These are phyloP conservation scores for Heloderma charlesbogerti DNA, from an alignment of 2,113 vertebrate genomes.

Conservation along the genomic window DNA sequence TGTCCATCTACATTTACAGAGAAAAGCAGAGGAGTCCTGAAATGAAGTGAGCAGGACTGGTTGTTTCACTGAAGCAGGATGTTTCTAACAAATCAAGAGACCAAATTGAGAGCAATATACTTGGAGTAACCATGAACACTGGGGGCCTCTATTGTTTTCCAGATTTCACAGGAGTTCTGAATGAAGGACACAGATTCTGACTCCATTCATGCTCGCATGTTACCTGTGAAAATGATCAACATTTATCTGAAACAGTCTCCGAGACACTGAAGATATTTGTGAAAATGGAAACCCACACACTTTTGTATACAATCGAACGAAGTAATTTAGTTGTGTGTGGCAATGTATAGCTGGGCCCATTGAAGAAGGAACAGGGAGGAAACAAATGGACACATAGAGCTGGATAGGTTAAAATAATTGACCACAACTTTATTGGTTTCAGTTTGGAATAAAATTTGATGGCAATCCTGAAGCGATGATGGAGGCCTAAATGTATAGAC, in stretches of 20 bases:
- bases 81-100: neutral
- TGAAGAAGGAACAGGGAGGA: no score
- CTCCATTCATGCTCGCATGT: neutral
- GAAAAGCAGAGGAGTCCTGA: neutral
- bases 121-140: neutral
- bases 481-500: no score
- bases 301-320: neutral
- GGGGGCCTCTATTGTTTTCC: neutral
- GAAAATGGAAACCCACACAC: neutral
- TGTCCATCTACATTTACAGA: neutral
- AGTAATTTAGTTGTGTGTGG: neutral
- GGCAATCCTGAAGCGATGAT: no score
- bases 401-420: no score
- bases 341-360: no score
- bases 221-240: neutral
- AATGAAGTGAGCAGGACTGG: neutral
- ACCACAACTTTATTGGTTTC: no score
- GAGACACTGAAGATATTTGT: neutral
- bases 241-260: neutral
- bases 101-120: neutral
- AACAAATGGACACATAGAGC: no score
- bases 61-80: neutral
- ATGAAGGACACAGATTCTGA: neutral
- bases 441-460: no score
- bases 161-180: neutral